A percentile compares a stretch with the other conserved stretches of the same genome.
Conservation (phyloP, 2,888 invertebrate genomes). For the Hartigia nigra region DNA sequence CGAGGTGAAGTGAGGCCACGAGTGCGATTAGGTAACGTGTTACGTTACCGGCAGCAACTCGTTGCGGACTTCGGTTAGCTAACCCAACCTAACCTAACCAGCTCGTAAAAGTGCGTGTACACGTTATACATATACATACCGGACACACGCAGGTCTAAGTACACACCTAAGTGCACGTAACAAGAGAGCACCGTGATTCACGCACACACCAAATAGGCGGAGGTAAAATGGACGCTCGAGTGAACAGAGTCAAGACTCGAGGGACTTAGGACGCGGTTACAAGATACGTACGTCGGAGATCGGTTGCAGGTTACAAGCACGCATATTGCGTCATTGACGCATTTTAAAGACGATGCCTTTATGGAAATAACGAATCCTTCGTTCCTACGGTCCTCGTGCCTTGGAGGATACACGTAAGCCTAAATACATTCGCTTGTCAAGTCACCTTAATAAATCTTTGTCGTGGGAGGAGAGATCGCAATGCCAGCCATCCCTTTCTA, state of each 20-base stretch:
- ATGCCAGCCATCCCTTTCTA: not conserved
- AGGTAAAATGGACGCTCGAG: not conserved
- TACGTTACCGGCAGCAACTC: constrained; percentile 38
- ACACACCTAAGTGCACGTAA: not conserved
- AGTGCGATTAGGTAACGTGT: constrained; percentile 48
- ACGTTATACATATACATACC: not conserved
- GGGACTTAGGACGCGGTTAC: not conserved
- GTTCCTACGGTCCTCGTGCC: not conserved
- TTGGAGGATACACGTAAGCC: constrained; percentile 20
- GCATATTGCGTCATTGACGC: constrained; percentile 33
- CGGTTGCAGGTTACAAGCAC: constrained; percentile 33
- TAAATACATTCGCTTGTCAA: constrained; percentile 29
- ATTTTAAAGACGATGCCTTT: constrained; percentile 34
- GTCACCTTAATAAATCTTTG: constrained; percentile 39
- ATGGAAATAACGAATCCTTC: constrained; percentile 38
- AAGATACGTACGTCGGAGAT: constrained; percentile 23
- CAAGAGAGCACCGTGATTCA: not conserved
- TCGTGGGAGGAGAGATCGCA: constrained; percentile 17
- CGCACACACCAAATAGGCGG: not conserved
- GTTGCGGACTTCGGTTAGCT: constrained; percentile 39
- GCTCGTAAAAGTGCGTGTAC: constrained; percentile 34
- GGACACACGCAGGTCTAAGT: not conserved
- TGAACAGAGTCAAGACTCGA: not conserved
- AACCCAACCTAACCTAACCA: constrained; percentile 28
- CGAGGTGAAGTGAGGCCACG: constrained; percentile 23